These are phyloP conservation scores for Solen grandis DNA, from an alignment of 1,140 invertebrate species.

Conservation along the genomic window DNA sequence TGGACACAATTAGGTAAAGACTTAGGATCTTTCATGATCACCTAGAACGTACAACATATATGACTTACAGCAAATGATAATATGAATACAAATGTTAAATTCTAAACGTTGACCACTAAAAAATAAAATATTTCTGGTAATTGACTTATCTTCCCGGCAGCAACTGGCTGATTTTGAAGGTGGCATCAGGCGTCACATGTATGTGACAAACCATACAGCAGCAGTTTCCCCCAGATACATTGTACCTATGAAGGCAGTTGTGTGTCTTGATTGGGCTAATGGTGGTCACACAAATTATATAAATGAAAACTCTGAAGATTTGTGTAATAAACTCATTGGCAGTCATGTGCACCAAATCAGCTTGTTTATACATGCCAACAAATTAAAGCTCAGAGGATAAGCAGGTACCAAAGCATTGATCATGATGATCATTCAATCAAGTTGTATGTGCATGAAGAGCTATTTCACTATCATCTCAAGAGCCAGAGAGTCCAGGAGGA, in stretches of 20 bases:
- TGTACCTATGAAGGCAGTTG: no score
- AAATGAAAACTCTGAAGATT: no score
- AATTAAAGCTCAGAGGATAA: constrained; percentile 1
- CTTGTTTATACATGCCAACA: no score
- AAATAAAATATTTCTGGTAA: background rate
- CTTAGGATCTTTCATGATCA: constrained; percentile 49
- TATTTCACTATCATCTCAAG: constrained; percentile 1
- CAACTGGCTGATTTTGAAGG: no score
- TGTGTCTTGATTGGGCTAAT: no score
- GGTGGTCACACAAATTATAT: no score
- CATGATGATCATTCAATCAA: background rate
- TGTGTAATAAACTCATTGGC: no score
- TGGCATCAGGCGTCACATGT: no score
- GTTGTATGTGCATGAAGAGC: background rate
- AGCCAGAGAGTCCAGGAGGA: background rate
- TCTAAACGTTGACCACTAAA: constrained; percentile 20
- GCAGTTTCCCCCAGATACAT: no score
- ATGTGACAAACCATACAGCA: no score
- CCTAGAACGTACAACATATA: constrained; percentile 26
- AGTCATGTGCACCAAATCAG: no score
- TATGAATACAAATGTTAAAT: background rate
- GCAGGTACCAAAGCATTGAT: background rate
- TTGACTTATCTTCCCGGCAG: no score
- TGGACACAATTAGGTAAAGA: constrained; percentile 50
- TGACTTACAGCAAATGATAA: background rate